Conservation (phyloP, 2,113 vertebrate species). For the Corvus moneduloides region DNA sequence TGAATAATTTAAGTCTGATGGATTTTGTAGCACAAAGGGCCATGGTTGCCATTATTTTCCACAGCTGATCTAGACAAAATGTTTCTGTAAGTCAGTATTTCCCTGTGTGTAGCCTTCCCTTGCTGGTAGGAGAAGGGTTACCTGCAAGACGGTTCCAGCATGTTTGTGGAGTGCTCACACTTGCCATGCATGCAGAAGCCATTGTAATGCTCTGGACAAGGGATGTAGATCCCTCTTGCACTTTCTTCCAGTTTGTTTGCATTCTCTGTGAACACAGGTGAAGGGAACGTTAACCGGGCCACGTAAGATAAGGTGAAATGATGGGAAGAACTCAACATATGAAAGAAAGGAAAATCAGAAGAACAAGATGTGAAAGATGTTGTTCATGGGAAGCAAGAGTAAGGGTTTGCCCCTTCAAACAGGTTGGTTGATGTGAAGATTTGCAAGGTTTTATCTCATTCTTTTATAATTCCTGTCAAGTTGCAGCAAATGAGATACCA, state of each 20-base stretch:
- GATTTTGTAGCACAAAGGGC: neutral
- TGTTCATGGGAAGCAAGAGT: neutral
- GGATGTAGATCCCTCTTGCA: slow-evolving; percentile 86
- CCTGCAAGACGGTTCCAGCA: slow-evolving; percentile 95
- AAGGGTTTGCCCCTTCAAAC: neutral
- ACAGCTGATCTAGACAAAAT: neutral
- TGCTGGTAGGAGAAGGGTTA: slow-evolving; percentile 59
- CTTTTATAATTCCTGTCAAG: slow-evolving; percentile 14
- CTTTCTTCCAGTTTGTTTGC: slow-evolving; percentile 87
- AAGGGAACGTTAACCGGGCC: slow-evolving; percentile 34
- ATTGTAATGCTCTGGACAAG: slow-evolving; percentile 93
- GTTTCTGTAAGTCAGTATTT: neutral
- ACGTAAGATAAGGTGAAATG: neutral
- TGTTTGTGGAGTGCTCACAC: slow-evolving; percentile 89
- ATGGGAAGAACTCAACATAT: neutral
- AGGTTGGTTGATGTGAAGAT: neutral
- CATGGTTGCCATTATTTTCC: neutral
- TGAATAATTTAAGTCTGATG: slow-evolving; percentile 31
- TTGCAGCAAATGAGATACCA: neutral
- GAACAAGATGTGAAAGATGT: neutral
- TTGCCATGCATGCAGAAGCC: slow-evolving; percentile 97
- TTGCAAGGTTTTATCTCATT: slow-evolving; percentile 21
- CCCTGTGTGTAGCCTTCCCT: neutral
- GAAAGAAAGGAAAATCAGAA: neutral
- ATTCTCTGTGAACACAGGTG: slow-evolving; percentile 78